Base-by-base conservation (phyloP, 2,113 vertebrate genomes). In the Dendropsophus ebraccatus region DNA sequence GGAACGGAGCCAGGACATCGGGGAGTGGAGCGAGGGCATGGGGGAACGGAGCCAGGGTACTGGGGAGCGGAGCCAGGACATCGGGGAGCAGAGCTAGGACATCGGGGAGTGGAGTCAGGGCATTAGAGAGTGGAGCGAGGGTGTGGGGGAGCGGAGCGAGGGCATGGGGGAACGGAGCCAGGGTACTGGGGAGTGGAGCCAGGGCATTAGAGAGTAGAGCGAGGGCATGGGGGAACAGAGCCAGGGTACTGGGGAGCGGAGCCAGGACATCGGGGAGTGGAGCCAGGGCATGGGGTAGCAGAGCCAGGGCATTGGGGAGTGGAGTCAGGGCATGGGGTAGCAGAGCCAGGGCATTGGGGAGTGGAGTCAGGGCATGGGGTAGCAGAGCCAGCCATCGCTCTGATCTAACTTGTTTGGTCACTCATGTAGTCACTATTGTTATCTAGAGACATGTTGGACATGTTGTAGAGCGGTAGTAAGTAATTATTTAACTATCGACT, bases 381-480 rank as follows among this genome's bases (percentile, higher is more conserved):
- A n/a, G n/a, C n/a, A n/a, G n/a, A n/a, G n/a, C n/a, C n/a, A n/a
- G n/a, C n/a, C n/a, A n/a, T 37, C 62, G 54, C 45, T 65, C 56
- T 84, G 32, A 58, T 56, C 65, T 41, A 32, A 84, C 37, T 84
- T 16, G 69, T 74, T 67, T 21, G 17, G 54, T 73, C 56, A 37
- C 10, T 76, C 10, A 17, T 32, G 21, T 50, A 65, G 16, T 65
- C 37, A 23, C 11, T 28, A 60, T 32, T 54, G 50, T 49, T 25
- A 19, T 70, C 58, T 21, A 8, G 10, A 62, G 54, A 84, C 52
- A 52, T 12, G 11, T 49, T 74, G 72, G 54, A 84, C 52, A 52
- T 12, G 11, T 49, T 74, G 72, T 76, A 25, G 19, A 28, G 47
- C 14, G 19, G 13, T 75, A 75, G 4, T 17, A 69, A 9, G 17